Evolutionary conservation across 1,140 invertebrate genomes (phyloP).

Genomic region (Wasmannia auropunctata): DNA sequence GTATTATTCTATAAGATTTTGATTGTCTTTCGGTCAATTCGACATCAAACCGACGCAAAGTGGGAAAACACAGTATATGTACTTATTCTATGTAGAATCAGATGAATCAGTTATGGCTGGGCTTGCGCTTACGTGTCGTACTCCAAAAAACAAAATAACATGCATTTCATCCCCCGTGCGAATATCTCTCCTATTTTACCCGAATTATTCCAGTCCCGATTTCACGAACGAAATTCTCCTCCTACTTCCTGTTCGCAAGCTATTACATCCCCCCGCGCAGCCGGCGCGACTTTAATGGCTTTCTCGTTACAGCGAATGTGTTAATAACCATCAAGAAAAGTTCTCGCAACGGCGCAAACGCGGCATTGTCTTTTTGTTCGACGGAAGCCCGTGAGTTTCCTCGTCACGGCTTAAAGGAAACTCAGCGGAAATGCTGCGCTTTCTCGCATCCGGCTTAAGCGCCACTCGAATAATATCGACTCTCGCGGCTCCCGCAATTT

Average conservation of each 20-base stretch:
- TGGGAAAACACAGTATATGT: too few relatives aligned
- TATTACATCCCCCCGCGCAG: neutral
- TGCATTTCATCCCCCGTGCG: neutral
- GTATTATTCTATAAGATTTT: too few relatives aligned
- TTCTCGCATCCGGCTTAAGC: neutral
- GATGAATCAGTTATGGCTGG: too few relatives aligned
- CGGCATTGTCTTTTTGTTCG: slow-evolving; percentile 14
- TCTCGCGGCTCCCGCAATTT: neutral
- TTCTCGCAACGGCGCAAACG: neutral
- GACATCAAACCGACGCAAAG: too few relatives aligned
- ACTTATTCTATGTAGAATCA: too few relatives aligned
- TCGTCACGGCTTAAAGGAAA: neutral
- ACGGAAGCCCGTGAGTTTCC: neutral
- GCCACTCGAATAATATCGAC: neutral
- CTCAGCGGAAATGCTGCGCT: neutral
- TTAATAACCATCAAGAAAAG: slow-evolving; percentile 44
- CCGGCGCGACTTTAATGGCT: slow-evolving; percentile 19
- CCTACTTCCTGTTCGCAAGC: neutral
- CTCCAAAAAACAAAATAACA: neutral
- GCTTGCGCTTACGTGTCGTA: too few relatives aligned
- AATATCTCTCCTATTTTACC: neutral
- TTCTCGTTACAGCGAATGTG: slow-evolving; percentile 34
- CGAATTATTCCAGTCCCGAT: neutral
- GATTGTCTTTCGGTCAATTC: too few relatives aligned
- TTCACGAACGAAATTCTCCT: neutral